Conservation (phyloP, 2,888 invertebrate species). For the Gisinianus flammeolus region DNA sequence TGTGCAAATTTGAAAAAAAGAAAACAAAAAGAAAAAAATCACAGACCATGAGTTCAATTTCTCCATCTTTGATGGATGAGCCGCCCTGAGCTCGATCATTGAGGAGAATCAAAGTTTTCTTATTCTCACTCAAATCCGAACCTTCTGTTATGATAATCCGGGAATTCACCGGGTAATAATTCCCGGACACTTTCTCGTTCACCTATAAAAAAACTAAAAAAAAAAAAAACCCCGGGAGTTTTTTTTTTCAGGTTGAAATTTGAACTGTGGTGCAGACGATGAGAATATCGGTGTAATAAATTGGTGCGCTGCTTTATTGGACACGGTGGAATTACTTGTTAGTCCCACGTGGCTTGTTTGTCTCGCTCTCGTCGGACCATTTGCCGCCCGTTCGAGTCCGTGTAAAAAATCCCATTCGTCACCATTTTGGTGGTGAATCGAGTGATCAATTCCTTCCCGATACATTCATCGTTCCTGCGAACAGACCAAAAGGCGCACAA, state of each 20-base stretch:
- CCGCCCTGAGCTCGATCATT: slow-evolving; percentile 85
- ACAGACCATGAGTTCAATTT: slow-evolving; percentile 75
- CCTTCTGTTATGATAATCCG: slow-evolving; percentile 67
- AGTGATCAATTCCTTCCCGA: slow-evolving; percentile 84
- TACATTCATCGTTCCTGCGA: slow-evolving; percentile 11
- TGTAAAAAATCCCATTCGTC: slow-evolving; percentile 76
- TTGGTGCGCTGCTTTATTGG: neutral
- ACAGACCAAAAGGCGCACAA: neutral
- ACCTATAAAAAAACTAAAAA: neutral
- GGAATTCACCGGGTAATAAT: slow-evolving; percentile 92
- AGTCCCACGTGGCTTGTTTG: slow-evolving; percentile 75
- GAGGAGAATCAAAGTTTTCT: slow-evolving; percentile 66
- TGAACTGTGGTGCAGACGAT: too few species aligned
- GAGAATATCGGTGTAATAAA: neutral
- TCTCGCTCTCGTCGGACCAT: slow-evolving; percentile 74
- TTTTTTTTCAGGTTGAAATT: neutral
- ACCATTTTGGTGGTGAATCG: slow-evolving; percentile 72
- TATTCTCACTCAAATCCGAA: slow-evolving; percentile 36
- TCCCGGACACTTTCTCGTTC: slow-evolving; percentile 77
- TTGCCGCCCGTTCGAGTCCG: slow-evolving; percentile 93
- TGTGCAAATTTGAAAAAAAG: too few species aligned
- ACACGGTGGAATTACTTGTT: slow-evolving; percentile 44
- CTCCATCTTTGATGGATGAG: slow-evolving; percentile 74
- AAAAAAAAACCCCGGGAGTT: neutral
- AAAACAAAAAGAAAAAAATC: neutral